Evolutionary conservation across 2,113 vertebrate genomes (phyloP).

Genomic region (Aepyceros melampus): DNA sequence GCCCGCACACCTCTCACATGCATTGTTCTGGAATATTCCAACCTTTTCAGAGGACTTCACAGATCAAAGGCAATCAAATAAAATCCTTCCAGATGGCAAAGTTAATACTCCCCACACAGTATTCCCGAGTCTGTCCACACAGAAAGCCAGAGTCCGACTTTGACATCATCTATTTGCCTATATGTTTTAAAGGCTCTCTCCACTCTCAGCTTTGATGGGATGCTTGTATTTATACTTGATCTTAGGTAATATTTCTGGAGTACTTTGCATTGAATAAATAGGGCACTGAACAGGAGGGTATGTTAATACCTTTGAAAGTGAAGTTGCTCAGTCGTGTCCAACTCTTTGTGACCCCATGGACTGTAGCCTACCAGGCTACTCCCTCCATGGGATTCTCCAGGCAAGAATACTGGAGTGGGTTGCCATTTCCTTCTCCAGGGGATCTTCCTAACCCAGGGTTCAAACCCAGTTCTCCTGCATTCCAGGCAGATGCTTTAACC

Average conservation of each 20-base stretch:
- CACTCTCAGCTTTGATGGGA: neutral
- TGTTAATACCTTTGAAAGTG: neutral
- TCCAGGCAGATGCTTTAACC: too few relatives aligned
- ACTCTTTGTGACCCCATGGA: too few relatives aligned
- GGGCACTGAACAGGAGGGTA: neutral
- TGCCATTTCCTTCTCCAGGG: too few relatives aligned
- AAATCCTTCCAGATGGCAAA: neutral
- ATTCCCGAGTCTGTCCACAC: neutral
- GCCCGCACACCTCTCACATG: neutral
- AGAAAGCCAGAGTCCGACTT: neutral
- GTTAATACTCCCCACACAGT: neutral
- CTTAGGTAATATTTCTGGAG: neutral
- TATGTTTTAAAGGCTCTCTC: neutral
- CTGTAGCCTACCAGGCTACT: too few relatives aligned
- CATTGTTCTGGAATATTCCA: neutral
- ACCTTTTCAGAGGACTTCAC: neutral
- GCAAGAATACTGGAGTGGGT: too few relatives aligned
- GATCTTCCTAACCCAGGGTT: too few relatives aligned
- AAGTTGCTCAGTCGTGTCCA: too few relatives aligned
- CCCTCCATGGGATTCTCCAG: too few relatives aligned
- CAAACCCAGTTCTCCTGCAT: too few relatives aligned
- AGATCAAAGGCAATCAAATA: neutral
- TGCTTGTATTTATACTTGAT: neutral
- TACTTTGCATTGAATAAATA: neutral
- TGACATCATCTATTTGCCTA: neutral